Evolutionary conservation across 2,113 vertebrate species (phyloP), one percentile per base, ranked within the genome.

Genomic region (Erythrolamprus reginae): DNA sequence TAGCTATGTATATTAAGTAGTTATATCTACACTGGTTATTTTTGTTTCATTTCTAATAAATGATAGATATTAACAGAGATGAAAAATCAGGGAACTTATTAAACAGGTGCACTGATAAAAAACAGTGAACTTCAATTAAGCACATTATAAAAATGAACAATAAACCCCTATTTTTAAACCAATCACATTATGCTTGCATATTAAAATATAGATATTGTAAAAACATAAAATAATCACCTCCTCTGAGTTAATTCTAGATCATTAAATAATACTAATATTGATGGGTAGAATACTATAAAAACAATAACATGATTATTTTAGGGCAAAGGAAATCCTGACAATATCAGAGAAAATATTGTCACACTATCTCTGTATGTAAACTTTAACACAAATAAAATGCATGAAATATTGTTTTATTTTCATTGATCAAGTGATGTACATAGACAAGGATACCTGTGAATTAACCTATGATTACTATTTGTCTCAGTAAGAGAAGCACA

Each of bases 171-270:
- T 28, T 93, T 95, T 92, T 92, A 92, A 95, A 90, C 86, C 5
- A 94, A 5, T 70, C 87, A 90, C 89, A 24, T 13, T 88, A 38
- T 82, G 23, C 84, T 90, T 93, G 82, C 70, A 89, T 92, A 94
- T 94, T 95, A 88, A 21, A 95, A 95, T 88, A 94, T 51, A 91
- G 88, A 86, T 89, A 89, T 42, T 91, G 90, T 95, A 95, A 95
- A 94, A 96, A 93, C 21, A 95, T 87, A 94, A 91, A 90, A 56
- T 90, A 95, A 93, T 92, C 90, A 91, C 95, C 90, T 65, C 84
- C 93, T 97, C 95, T 95, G 92, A 94, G 93, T 42, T 93, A 95
- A 95, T 92, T 95, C 88, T 89, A 96, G 95, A 96, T 96, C 93
- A 94, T 94, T 95, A 89, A 92, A 93, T 93, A 96, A 94, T 93